Evolutionary conservation across 2,888 invertebrate species (phyloP), one percentile per base, ranked within the genome.

Genomic region (Watsonalla cultraria): DNA sequence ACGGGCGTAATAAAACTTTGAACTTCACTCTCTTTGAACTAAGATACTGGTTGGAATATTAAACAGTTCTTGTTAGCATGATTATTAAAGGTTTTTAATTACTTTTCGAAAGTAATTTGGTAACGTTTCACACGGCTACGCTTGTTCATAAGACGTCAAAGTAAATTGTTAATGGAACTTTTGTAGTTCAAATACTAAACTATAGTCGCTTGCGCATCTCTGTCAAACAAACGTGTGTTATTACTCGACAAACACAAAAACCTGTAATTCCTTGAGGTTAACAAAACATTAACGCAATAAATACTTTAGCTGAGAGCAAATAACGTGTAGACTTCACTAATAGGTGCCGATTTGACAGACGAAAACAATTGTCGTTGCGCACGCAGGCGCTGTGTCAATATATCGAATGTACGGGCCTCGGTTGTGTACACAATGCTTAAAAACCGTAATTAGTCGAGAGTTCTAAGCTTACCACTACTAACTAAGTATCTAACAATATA

Each of bases 191-290:
- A 55, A 65, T 55, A 54, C 53, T 55, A 54, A 51, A 61, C 56
- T 64, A 65, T 59, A 58, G 61, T 61, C 64, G 76, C 78, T 74
- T 74, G 76, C 78, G 74, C 74, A 75, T 62, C 58, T 56, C 62
- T 67, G 68, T 62, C 64, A 78, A 73, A 68, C 79, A 81, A 82
- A 86, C 84, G 86, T 72, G 68, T 85, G 82, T 79, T 82, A 87
- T 86, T 83, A 80, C 85, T 85, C 71, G 66, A 77, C 84, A 87
- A 87, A 88, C 77, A 87, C 62, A 61, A 70, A 78, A 88, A 88
- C 87, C 85, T 81, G 86, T 86, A 82, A 82, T 86, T 82, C 79
- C 82, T 82, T 84, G 85, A 88, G 89, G 89, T 89, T 88, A 89
- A 87, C 76, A 86, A 75, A 88, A 88, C 81, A 88, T 75, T 75